Evolutionary conservation across 2,113 vertebrate genomes (phyloP).

Genomic region (Seriola quinqueradiata): DNA sequence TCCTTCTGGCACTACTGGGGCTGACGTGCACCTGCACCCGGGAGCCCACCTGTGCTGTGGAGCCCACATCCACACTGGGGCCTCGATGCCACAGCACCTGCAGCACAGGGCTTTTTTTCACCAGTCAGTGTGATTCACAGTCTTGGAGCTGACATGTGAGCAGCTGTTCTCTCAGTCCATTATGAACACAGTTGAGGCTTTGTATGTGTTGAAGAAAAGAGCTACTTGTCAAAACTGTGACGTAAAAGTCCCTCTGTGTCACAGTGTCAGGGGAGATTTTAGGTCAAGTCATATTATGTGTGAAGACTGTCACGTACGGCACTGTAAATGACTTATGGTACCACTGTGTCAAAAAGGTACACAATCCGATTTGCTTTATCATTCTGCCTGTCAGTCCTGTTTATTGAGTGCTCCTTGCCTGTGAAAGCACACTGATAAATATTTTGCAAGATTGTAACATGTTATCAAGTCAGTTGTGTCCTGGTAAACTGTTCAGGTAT

Average conservation of each 20-base stretch:
- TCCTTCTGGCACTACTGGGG: slow-evolving; percentile 31
- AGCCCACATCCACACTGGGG: not conserved
- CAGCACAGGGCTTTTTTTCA: slow-evolving; percentile 10
- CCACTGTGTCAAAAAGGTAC: slow-evolving; percentile 21
- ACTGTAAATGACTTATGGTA: slow-evolving; percentile 52
- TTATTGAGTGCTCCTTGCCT: not conserved
- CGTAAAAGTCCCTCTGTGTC: slow-evolving; percentile 59
- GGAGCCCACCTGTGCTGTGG: slow-evolving; percentile 46
- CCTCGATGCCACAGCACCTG: slow-evolving; percentile 45
- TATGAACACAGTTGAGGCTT: slow-evolving; percentile 75
- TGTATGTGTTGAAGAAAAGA: slow-evolving; percentile 73
- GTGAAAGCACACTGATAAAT: slow-evolving; percentile 27
- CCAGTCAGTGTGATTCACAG: slow-evolving; percentile 35
- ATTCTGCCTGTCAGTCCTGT: not conserved
- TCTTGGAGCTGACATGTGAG: slow-evolving; percentile 67
- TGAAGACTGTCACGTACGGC: slow-evolving; percentile 70
- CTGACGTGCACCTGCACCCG: slow-evolving; percentile 44
- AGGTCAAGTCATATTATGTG: slow-evolving; percentile 51
- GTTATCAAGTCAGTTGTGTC: slow-evolving; percentile 37
- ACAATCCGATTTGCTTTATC: slow-evolving; percentile 50
- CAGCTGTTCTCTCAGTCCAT: slow-evolving; percentile 74
- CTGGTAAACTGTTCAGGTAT: slow-evolving; percentile 25
- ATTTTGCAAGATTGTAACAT: slow-evolving; percentile 34
- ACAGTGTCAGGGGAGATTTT: slow-evolving; percentile 57
- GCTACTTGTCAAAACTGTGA: slow-evolving; percentile 71